Base-by-base conservation (phyloP, 2,113 vertebrate species). In the Puntigrus tetrazona region DNA sequence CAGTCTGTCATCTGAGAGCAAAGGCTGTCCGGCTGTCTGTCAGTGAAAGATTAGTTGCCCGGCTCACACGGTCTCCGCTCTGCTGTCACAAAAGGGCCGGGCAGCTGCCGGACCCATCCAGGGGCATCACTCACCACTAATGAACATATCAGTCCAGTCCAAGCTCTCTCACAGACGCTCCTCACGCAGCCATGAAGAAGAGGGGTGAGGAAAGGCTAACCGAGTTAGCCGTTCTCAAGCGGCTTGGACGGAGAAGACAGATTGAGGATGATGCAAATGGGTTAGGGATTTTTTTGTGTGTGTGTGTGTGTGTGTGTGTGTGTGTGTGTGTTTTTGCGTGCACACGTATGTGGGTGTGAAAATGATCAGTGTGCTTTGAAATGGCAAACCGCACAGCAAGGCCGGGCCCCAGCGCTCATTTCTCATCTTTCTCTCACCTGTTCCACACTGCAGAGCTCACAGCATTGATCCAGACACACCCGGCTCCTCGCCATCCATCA, bases 131-230 rank as follows among this genome's bases (percentile, higher is more conserved):
- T 91, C 90, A 92, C 84, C 82, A 36, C 83, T 88, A 88, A 90
- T 92, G 89, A 93, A 92, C 92, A 92, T 91, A 92, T 91, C 91
- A 90, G 88, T 90, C 91, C 90, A 88, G 90, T 91, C 90, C 87
- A 52, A 87, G 89, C 74, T 29, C 63, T 45, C 78, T 61, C 43
- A 82, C 88, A 86, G 82, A 85, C 65, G 52, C 61, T 75, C 52
- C 63, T 84, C 75, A 22, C 81, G 65, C 78, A 78, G 72, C 52
- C 75, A 34, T 82, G 81, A 77, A 25, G n/a, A 55, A 81, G 72
- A 84, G 38, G 36, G 61, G 77, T 80, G 77, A 84, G 75, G 73
- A 86, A 55, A 88, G 85, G 83, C 79, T 85, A 86, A 86, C 86
- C 81, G 45, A 87, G 85, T 89, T 87, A 87, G 77, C 72, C 45